Evolutionary conservation across 2,113 vertebrate species (phyloP).

Genomic region (Notiomystis cincta): DNA sequence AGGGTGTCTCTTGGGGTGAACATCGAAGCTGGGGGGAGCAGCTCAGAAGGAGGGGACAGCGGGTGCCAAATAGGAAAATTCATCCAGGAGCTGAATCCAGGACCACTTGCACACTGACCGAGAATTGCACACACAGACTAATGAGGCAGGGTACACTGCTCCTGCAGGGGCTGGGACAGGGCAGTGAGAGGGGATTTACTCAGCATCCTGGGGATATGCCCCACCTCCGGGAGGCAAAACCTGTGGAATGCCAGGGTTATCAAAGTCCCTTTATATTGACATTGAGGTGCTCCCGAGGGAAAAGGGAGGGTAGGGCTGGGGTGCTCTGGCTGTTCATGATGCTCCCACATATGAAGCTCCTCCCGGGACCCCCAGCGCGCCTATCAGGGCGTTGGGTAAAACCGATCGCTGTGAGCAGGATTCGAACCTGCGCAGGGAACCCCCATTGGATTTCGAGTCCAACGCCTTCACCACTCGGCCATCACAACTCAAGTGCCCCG

Average conservation of each 20-base stretch:
- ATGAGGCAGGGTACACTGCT: too few relatives aligned
- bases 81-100: background rate
- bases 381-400: rapidly evolving
- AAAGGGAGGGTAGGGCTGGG: rapidly evolving
- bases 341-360: rapidly evolving
- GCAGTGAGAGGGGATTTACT: too few relatives aligned
- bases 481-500: background rate
- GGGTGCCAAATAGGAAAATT: background rate
- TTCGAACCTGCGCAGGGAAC: background rate
- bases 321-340: too few relatives aligned
- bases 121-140: background rate
- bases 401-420: background rate
- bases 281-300: too few relatives aligned
- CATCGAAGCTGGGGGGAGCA: background rate
- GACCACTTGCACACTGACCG: background rate
- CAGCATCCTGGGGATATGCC: background rate
- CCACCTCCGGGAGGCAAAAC: background rate
- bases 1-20: background rate
- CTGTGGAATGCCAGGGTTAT: rapidly evolving
- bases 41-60: background rate
- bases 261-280: background rate
- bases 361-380: rapidly evolving
- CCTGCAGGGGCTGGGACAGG: background rate
- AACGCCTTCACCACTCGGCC: conserved; percentile 24
- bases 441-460: background rate